A percentile compares a stretch with the other conserved stretches of the same genome.
Conservation (phyloP, 2,888 invertebrate genomes). For the Monochamus alternatus region DNA sequence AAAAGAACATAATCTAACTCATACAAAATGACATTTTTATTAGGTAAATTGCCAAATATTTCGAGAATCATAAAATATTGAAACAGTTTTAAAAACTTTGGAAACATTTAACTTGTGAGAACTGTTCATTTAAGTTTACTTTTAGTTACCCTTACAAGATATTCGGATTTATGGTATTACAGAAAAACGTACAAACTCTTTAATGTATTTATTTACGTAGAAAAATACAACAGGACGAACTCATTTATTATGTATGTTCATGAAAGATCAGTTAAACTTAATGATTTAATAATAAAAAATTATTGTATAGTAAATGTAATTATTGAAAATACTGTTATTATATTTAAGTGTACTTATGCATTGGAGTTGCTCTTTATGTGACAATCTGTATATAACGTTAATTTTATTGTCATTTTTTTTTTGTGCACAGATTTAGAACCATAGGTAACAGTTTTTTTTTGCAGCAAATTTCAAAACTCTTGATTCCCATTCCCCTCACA, state of each 20-base stretch:
- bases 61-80: background rate
- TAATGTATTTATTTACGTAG: background rate
- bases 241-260: background rate
- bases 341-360: too few species aligned
- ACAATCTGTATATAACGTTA: too few species aligned
- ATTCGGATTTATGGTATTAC: too few species aligned
- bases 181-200: background rate
- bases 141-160: background rate
- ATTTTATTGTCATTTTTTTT: conserved; percentile 2
- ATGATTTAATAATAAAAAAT: background rate
- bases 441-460: conserved; percentile 16
- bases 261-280: background rate
- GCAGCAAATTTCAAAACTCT: conserved; percentile 9
- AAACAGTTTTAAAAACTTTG: background rate
- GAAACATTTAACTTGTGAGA: background rate
- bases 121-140: background rate
- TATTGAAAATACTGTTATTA: too few species aligned
- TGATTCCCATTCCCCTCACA: conserved; percentile 22
- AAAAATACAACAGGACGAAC: background rate
- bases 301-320: background rate
- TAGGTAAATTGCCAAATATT: background rate
- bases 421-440: conserved; percentile 21
- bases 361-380: too few species aligned
- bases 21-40: too few species aligned
- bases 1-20: too few species aligned